Base-by-base conservation (phyloP, 2,888 invertebrate genomes). In the Pristionchus exspectatus region DNA sequence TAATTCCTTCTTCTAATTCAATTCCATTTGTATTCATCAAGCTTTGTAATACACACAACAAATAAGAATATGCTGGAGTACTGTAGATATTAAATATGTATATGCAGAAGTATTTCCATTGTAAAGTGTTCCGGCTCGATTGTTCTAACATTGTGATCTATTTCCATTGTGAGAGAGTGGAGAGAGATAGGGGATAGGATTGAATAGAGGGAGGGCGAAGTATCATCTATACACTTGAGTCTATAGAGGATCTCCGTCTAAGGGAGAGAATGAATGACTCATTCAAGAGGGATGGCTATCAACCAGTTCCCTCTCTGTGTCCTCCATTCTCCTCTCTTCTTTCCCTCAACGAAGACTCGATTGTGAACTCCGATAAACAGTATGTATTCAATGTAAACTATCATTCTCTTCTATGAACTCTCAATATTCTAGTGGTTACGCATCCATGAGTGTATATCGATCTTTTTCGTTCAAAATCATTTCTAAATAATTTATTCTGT, bases 201-300 rank as follows among this genome's bases (percentile, higher is more conserved):
- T 69, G 72, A 50, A 54, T 69, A 38, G 50, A 33, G 38, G 66
- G 66, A 30, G 16, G 63, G 86, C 66, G 72, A 69, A 66, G 81
- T 44, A 50, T 81, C 81, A 81, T 81, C 50, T 81, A 50, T 81
- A 54, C 81, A 81, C 81, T 74, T 74, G 81, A 81, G 81, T 81
- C 81, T 81, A 54, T 27, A 44, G 44, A 54, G 50, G 81, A 81
- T 81, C 50, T 81, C 81, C 81, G 54, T 81, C 81, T 81, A 50
- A 81, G 81, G 81, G 30, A 24, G 81, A 50, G 81, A 81, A 81
- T 81, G 81, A 50, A 81, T 81, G 81, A 81, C 54, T 81, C 81
- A 81, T 18, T 81, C 81, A 50, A 87, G 54, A 87, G 66, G 63
- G 87, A 69, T 69, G 44, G 27, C 81, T 38, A 87, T 69, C 63